A percentile compares a stretch with the other conserved stretches of the same genome.
Evolutionary conservation across 92 coral and sea anemone genomes (phyloP).

Genomic region (Meandrina meandrites): DNA sequence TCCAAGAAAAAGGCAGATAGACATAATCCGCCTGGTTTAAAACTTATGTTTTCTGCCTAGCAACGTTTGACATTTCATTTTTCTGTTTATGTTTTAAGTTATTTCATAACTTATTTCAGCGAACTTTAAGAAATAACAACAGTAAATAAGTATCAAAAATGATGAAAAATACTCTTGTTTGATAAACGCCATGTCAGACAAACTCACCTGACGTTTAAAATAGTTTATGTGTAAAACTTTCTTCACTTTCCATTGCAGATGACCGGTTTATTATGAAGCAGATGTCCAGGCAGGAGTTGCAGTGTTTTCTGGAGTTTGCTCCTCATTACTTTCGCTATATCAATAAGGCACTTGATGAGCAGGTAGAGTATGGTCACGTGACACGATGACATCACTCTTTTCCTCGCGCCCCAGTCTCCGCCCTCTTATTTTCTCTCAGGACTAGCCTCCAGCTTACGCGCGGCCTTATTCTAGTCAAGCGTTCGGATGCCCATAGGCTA

Average conservation of each 20-base stretch:
- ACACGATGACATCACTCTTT: neutral
- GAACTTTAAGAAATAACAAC: too few species aligned
- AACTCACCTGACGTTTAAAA: neutral
- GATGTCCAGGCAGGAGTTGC: conserved; percentile 94
- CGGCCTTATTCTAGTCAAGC: neutral
- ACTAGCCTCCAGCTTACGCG: neutral
- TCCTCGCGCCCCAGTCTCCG: neutral
- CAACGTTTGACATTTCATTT: too few species aligned
- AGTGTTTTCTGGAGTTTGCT: conserved; percentile 93
- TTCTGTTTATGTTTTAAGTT: too few species aligned
- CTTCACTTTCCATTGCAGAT: conserved; percentile 47
- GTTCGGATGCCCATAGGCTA: neutral
- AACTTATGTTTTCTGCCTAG: too few species aligned
- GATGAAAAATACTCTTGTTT: too few species aligned
- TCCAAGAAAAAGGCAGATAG: too few species aligned
- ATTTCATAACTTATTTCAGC: too few species aligned
- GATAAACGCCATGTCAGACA: too few species aligned
- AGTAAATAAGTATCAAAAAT: too few species aligned
- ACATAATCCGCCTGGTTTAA: too few species aligned
- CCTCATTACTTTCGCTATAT: conserved; percentile 95
- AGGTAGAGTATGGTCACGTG: conserved; percentile 51
- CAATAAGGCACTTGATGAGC: conserved; percentile 85
- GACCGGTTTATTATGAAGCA: conserved; percentile 97
- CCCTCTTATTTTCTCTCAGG: neutral
- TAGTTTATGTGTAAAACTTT: neutral